Evolutionary conservation across 2,113 vertebrate genomes (phyloP).

Genomic region (Microcebus griseorufus): DNA sequence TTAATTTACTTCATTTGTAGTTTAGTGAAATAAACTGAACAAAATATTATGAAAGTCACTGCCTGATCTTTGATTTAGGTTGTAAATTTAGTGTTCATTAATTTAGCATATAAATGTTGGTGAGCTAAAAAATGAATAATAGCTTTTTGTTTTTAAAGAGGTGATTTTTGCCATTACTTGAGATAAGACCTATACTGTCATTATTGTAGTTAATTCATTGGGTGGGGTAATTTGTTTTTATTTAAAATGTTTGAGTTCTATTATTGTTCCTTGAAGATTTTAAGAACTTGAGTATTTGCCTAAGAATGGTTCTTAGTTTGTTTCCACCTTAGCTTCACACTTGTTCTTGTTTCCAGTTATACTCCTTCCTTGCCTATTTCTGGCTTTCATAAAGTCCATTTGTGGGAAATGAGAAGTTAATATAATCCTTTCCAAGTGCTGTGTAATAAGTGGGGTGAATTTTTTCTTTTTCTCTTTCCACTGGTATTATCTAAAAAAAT

Average conservation of each 20-base stretch:
- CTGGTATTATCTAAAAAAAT: constrained; percentile 19
- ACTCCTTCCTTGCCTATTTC: not conserved
- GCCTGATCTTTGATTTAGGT: not conserved
- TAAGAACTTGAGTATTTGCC: constrained; percentile 27
- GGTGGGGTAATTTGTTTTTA: not conserved
- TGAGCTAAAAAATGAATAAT: not conserved
- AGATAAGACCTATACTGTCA: not conserved
- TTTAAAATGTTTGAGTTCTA: constrained; percentile 25
- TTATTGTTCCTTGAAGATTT: constrained; percentile 44
- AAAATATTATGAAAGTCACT: constrained; percentile 8
- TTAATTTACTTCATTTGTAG: constrained; percentile 3
- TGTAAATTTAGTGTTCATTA: not conserved
- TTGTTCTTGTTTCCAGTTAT: constrained; percentile 40
- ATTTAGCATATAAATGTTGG: constrained; percentile 13
- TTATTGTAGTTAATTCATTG: constrained; percentile 16
- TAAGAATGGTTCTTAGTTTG: constrained; percentile 49
- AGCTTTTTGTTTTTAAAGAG: not conserved
- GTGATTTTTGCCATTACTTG: constrained; percentile 6
- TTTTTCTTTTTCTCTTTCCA: not conserved
- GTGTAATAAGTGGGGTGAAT: not conserved
- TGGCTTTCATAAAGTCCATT: constrained; percentile 46
- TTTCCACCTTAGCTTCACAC: constrained; percentile 32
- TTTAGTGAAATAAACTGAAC: not conserved
- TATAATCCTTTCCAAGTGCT: constrained; percentile 34
- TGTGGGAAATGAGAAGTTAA: constrained; percentile 53